Percentiles rank a stretch among this genome's conserved stretches.
These are phyloP conservation scores for Cantharis nigra DNA, from an alignment of 2,888 invertebrate species.

Conservation along the genomic window DNA sequence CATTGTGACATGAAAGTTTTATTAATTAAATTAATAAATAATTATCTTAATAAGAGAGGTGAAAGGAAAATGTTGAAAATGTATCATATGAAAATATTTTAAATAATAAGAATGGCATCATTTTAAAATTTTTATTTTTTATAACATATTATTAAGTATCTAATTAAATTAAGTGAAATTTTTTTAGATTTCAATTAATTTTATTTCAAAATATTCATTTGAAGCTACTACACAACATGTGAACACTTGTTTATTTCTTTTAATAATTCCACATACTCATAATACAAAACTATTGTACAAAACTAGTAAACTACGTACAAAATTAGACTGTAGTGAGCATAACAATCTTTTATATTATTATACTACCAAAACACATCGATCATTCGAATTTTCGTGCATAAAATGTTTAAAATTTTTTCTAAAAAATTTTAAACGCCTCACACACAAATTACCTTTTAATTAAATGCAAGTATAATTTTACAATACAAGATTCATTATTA, in stretches of 20 bases:
- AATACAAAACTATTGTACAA: slow-evolving; percentile 63
- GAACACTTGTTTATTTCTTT: slow-evolving; percentile 42
- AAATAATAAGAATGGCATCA: background rate
- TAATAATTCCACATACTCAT: slow-evolving; percentile 42
- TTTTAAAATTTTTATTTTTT: background rate
- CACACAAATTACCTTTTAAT: slow-evolving; percentile 4
- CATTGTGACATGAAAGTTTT: too few species aligned
- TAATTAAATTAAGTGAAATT: slow-evolving; percentile 15
- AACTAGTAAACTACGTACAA: slow-evolving; percentile 64
- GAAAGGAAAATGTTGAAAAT: too few species aligned
- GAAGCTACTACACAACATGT: slow-evolving; percentile 51
- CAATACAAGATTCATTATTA: slow-evolving; percentile 1
- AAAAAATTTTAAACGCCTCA: background rate
- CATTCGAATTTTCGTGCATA: slow-evolving; percentile 40
- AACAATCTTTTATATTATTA: slow-evolving; percentile 48
- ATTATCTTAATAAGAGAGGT: too few species aligned
- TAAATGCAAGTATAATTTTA: slow-evolving; percentile 19
- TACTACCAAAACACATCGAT: slow-evolving; percentile 37
- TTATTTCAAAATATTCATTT: slow-evolving; percentile 50
- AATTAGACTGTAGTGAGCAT: slow-evolving; percentile 55
- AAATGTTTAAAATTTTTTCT: slow-evolving; percentile 17
- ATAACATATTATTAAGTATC: background rate
- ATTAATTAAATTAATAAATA: too few species aligned
- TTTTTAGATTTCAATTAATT: slow-evolving; percentile 15
- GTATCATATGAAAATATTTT: too few species aligned